A percentile compares a stretch with the other conserved stretches of the same genome.
These are phyloP conservation scores for Ethmia dodecea DNA, from an alignment of 2,888 invertebrate species.

Conservation along the genomic window DNA sequence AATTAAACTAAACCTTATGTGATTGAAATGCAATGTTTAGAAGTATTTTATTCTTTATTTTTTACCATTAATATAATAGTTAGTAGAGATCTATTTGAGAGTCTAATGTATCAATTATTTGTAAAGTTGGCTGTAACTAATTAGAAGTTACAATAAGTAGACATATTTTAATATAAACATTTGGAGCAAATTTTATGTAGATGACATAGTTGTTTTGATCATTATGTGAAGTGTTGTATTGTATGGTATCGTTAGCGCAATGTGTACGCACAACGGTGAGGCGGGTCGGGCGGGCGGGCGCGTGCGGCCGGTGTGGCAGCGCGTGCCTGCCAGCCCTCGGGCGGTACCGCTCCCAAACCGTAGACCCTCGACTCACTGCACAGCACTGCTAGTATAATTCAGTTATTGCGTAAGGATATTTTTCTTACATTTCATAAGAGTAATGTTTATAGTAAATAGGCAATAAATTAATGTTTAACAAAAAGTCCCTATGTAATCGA, in stretches of 20 bases:
- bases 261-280: constrained; percentile 70
- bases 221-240: constrained; percentile 73
- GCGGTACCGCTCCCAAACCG: constrained; percentile 26
- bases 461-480: constrained; percentile 74
- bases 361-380: constrained; percentile 60
- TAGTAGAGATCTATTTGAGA: constrained; percentile 78
- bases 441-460: constrained; percentile 70
- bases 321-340: constrained; percentile 14
- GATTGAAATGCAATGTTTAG: constrained; percentile 79
- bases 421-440: constrained; percentile 74
- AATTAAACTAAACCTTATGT: constrained; percentile 77
- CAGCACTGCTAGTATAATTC: constrained; percentile 75
- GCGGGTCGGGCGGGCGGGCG: constrained; percentile 26
- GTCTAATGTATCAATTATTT: constrained; percentile 79
- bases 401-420: constrained; percentile 73
- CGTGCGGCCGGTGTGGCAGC: constrained; percentile 2
- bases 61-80: constrained; percentile 77
- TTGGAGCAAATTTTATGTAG: constrained; percentile 77
- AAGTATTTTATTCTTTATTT: constrained; percentile 78
- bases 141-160: constrained; percentile 76
- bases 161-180: constrained; percentile 77
- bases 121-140: constrained; percentile 78
- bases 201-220: constrained; percentile 75
- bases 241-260: constrained; percentile 62
- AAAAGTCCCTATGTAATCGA: constrained; percentile 77